These are phyloP conservation scores for Drosophila pegasa DNA, from an alignment of 2,888 invertebrate genomes.

Conservation along the genomic window DNA sequence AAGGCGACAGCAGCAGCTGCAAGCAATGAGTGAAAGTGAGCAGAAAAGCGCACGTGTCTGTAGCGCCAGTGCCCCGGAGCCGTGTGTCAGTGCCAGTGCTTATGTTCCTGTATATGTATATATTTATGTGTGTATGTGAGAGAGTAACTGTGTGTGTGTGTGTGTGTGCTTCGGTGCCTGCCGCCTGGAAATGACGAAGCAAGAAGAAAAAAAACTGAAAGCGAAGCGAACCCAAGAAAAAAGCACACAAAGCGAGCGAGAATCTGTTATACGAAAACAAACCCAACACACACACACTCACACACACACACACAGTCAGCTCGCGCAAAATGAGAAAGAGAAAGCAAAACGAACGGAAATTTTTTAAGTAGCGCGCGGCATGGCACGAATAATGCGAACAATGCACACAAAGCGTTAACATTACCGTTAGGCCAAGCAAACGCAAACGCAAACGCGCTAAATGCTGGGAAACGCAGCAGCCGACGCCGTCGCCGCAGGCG, in stretches of 20 bases:
- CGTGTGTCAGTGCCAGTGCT: conserved; percentile 44
- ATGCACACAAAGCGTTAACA: conserved; percentile 67
- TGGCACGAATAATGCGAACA: conserved; percentile 60
- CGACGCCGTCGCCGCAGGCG: conserved; percentile 18
- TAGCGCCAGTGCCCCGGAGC: conserved; percentile 49
- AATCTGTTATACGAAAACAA: conserved; percentile 79
- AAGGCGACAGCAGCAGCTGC: conserved; percentile 63
- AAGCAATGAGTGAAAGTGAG: conserved; percentile 77
- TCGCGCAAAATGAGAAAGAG: conserved; percentile 29
- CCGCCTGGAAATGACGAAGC: conserved; percentile 72
- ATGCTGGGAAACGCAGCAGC: conserved; percentile 64
- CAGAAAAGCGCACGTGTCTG: conserved; percentile 80
- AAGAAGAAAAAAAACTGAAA: conserved; percentile 45
- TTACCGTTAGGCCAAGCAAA: conserved; percentile 35
- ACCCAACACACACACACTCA: conserved; percentile 36
- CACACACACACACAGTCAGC: conserved; percentile 19
- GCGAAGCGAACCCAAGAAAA: conserved; percentile 59
- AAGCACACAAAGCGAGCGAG: conserved; percentile 66
- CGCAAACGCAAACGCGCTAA: conserved; percentile 29
- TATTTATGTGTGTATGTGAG: background rate
- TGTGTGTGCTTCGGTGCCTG: conserved; percentile 44
- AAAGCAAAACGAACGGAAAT: conserved; percentile 67
- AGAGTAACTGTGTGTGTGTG: conserved; percentile 2
- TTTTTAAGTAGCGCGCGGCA: conserved; percentile 70
- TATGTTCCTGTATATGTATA: conserved; percentile 1